A percentile compares a stretch with the other conserved stretches of the same genome.
Evolutionary conservation across 2,797 vertebrate genomes (phyloP).

Genomic region (Columba guinea): DNA sequence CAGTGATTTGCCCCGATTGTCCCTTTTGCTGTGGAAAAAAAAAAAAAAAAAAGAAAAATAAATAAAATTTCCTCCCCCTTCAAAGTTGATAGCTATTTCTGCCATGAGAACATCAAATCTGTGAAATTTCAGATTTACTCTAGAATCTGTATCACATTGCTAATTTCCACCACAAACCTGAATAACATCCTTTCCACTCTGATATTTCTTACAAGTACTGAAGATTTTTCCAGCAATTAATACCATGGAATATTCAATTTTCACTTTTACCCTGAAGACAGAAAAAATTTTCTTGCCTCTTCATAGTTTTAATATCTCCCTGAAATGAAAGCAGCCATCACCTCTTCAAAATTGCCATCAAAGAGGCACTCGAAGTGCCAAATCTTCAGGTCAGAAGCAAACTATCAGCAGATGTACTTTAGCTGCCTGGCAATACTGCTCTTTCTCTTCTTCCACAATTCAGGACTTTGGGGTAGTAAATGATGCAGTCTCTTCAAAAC

Average conservation of each 20-base stretch:
- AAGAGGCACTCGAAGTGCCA: neutral
- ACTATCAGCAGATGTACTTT: neutral
- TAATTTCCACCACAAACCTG: neutral
- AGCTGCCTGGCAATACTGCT: neutral
- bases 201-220: neutral
- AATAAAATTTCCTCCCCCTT: neutral
- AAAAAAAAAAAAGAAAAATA: too few relatives aligned
- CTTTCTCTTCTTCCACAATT: neutral
- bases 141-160: neutral
- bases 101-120: neutral
- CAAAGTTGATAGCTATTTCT: neutral
- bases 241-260: fast-evolving
- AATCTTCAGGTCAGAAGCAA: neutral
- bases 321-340: neutral
- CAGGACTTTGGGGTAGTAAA: neutral
- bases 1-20: fast-evolving
- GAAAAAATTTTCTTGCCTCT: neutral
- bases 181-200: neutral
- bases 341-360: neutral
- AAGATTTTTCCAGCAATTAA: neutral
- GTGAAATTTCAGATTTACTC: neutral
- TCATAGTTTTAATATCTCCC: neutral
- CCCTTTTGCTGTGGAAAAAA: neutral
- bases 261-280: neutral
- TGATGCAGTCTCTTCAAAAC: neutral